Percentiles rank a stretch among this genome's conserved stretches.
Evolutionary conservation across 2,888 invertebrate species (phyloP).

Genomic region (Coecobrya sp.): DNA sequence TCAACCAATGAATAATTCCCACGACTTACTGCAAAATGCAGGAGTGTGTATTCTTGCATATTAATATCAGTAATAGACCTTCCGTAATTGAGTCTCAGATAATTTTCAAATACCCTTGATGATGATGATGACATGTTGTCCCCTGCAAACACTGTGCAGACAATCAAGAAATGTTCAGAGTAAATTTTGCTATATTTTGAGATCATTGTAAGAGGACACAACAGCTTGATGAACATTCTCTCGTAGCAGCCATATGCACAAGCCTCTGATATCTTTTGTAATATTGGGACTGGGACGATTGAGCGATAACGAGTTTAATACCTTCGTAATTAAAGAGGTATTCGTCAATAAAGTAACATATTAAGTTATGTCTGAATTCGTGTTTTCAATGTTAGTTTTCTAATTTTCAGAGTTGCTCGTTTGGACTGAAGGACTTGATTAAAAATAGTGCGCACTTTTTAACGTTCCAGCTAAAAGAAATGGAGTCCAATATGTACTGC

Average conservation of each 20-base stretch:
- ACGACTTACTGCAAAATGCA: neutral
- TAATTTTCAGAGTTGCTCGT: neutral
- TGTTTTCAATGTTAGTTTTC: neutral
- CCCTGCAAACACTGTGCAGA: neutral
- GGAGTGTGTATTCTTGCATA: neutral
- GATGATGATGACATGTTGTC: neutral
- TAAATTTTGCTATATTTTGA: no score
- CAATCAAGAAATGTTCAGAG: no score
- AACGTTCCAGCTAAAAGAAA: neutral
- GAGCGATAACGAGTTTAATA: neutral
- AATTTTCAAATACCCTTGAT: neutral
- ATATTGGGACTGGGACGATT: neutral
- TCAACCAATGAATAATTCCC: neutral
- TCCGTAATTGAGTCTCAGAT: neutral
- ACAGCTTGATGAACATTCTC: neutral
- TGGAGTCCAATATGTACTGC: neutral
- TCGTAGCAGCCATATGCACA: neutral
- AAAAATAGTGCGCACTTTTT: neutral
- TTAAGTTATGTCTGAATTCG: neutral
- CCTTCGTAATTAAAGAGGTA: neutral
- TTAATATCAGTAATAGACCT: neutral
- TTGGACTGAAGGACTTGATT: neutral
- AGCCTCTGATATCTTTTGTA: neutral
- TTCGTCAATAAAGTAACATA: slow-evolving; percentile 16
- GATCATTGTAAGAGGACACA: neutral